These are phyloP conservation scores for Mustela erminea DNA, from an alignment of 2,797 vertebrate genomes.

Conservation along the genomic window DNA sequence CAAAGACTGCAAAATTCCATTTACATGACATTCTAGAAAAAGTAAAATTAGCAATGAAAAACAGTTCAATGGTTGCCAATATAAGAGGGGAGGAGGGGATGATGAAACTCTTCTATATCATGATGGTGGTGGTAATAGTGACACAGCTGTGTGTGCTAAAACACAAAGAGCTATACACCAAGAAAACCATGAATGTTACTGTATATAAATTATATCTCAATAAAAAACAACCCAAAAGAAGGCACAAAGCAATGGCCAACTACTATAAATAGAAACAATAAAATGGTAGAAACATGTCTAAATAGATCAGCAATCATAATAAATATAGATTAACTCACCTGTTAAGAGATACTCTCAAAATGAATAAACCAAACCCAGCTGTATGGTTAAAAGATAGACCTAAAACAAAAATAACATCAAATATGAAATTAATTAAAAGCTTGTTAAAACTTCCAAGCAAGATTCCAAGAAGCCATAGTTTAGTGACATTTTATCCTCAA, in stretches of 20 bases:
- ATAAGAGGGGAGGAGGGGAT: neutral
- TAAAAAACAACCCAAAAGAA: neutral
- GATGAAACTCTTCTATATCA: neutral
- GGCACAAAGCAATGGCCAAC: neutral
- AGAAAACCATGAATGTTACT: neutral
- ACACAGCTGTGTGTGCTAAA: neutral
- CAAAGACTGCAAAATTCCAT: neutral
- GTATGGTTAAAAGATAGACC: neutral
- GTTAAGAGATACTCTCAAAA: conserved; percentile 31
- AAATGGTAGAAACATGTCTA: neutral
- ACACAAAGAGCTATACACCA: neutral
- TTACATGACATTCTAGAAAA: neutral
- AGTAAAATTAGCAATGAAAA: neutral
- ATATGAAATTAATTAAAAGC: conserved; percentile 18
- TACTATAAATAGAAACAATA: conserved; percentile 1
- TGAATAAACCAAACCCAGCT: conserved; percentile 16
- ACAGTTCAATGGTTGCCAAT: neutral
- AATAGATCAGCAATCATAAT: neutral
- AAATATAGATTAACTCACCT: conserved; percentile 37
- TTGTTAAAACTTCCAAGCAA: neutral
- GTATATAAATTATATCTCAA: neutral
- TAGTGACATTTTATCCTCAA: neutral
- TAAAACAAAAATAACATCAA: conserved; percentile 58
- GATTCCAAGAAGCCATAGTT: neutral
- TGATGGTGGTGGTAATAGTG: neutral